Conservation (phyloP, 2,888 invertebrate genomes). For the Melanchra persicariae region DNA sequence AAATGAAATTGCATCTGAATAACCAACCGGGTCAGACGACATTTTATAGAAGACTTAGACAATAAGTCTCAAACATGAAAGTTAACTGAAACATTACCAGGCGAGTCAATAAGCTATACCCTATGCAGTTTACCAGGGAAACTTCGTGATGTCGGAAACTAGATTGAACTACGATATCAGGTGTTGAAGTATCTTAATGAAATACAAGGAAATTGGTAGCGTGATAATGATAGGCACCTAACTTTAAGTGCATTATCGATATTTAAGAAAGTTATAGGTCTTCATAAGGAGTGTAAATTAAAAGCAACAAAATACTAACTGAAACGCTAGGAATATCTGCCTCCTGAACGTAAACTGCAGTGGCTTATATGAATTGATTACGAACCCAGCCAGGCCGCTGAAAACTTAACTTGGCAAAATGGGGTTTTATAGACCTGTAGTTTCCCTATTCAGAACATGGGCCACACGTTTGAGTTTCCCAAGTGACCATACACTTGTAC, state of each 20-base stretch:
- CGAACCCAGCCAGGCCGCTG: neutral
- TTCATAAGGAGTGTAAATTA: neutral
- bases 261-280: neutral
- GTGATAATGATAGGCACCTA: neutral
- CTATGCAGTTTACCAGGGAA: conserved; percentile 40
- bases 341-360: no score
- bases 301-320: neutral
- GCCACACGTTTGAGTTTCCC: neutral
- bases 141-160: conserved; percentile 45
- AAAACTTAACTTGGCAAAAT: neutral
- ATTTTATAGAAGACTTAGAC: conserved; percentile 43
- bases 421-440: neutral
- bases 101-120: conserved; percentile 70
- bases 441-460: neutral
- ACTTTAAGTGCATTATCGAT: neutral
- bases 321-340: no score
- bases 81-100: conserved; percentile 73
- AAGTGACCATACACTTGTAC: neutral
- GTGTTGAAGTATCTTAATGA: conserved; percentile 19
- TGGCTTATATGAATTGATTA: neutral
- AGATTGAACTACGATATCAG: conserved; percentile 34
- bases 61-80: conserved; percentile 58
- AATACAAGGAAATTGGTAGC: neutral
- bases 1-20: neutral
- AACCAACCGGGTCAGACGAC: neutral